Conservation (phyloP, 2,888 invertebrate genomes). For the Electrophaes corylata region DNA sequence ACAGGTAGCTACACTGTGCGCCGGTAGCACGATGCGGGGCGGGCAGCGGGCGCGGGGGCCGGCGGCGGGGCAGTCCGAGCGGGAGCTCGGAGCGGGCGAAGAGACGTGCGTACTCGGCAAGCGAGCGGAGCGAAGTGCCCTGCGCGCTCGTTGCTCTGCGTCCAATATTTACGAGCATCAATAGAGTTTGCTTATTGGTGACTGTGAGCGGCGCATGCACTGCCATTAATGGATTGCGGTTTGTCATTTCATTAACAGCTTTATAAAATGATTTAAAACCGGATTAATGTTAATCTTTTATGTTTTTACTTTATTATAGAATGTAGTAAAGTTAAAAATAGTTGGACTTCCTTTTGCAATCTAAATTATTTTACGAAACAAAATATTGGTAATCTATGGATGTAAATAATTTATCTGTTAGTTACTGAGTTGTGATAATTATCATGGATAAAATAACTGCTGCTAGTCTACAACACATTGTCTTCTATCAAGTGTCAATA, state of each 20-base stretch:
- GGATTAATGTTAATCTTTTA: slow-evolving; percentile 39
- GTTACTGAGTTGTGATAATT: slow-evolving; percentile 20
- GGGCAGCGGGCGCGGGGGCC: too few relatives aligned
- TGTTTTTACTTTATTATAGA: slow-evolving; percentile 19
- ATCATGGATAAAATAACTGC: neutral
- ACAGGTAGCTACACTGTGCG: too few relatives aligned
- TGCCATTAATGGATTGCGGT: slow-evolving; percentile 56
- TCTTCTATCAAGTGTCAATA: neutral
- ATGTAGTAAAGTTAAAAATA: neutral
- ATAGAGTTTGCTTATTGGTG: slow-evolving; percentile 50
- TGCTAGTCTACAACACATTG: neutral
- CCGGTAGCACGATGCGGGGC: too few relatives aligned
- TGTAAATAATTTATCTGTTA: slow-evolving; percentile 11
- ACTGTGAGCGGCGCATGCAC: slow-evolving; percentile 47
- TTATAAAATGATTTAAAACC: slow-evolving; percentile 45
- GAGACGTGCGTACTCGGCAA: too few relatives aligned
- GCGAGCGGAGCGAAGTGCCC: too few relatives aligned
- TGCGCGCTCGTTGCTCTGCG: slow-evolving; percentile 40
- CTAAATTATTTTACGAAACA: slow-evolving; percentile 2
- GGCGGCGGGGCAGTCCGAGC: too few relatives aligned
- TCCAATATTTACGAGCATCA: slow-evolving; percentile 51
- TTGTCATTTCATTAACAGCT: slow-evolving; percentile 50
- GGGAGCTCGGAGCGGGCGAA: too few relatives aligned
- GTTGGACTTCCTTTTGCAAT: neutral
- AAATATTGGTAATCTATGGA: slow-evolving; percentile 5